These are phyloP conservation scores for Psilopogon haemacephalus DNA, from an alignment of 2,113 vertebrate genomes.

Conservation along the genomic window DNA sequence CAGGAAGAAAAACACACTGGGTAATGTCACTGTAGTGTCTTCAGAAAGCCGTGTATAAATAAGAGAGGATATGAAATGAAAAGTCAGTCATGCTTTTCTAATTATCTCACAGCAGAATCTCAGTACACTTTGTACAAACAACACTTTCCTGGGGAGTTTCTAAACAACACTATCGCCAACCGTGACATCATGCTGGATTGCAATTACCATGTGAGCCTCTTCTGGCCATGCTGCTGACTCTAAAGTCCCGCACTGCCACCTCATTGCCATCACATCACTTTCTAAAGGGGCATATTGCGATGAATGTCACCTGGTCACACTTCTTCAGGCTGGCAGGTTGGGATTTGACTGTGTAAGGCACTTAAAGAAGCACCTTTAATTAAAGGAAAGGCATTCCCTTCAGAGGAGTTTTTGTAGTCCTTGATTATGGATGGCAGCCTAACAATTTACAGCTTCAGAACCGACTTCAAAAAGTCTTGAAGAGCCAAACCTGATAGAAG, in stretches of 20 bases:
- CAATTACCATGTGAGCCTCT: not conserved
- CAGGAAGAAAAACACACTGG: not conserved
- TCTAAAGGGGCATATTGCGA: not conserved
- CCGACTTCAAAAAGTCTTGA: not conserved
- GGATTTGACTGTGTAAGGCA: not conserved
- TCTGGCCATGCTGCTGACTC: not conserved
- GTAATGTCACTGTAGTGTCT: not conserved
- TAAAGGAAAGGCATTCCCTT: not conserved
- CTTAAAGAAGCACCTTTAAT: not conserved
- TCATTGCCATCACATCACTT: not conserved
- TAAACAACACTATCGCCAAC: not conserved
- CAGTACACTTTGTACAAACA: not conserved
- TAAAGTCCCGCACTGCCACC: not conserved
- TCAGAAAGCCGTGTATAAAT: not conserved
- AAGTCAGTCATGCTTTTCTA: not conserved
- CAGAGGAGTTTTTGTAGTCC: not conserved
- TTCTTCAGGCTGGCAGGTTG: not conserved
- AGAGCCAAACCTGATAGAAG: not conserved
- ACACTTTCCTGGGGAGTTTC: not conserved
- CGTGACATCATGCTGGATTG: not conserved
- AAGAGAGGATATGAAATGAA: not conserved
- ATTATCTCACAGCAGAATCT: slow-evolving; percentile 12
- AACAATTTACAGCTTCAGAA: not conserved
- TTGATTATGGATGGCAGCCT: not conserved
- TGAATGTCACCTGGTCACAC: not conserved